Evolutionary conservation across 2,797 vertebrate genomes (phyloP).

Genomic region (Limnodromus scolopaceus): DNA sequence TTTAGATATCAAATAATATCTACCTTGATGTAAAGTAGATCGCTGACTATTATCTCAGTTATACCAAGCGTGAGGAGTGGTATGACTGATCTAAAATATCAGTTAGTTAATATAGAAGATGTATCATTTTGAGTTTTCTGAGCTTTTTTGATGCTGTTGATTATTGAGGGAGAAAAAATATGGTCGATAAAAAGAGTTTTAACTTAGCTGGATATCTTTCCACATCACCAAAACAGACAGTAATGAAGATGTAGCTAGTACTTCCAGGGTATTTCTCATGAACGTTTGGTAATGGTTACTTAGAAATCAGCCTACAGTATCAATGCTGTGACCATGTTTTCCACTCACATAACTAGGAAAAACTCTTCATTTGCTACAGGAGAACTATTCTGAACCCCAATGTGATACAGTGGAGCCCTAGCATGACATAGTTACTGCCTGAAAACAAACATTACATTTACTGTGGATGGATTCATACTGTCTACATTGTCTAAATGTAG

Average conservation of each 20-base stretch:
- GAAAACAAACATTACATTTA: background rate
- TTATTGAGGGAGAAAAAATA: background rate
- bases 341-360: background rate
- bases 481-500: background rate
- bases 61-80: background rate
- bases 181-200: background rate
- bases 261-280: background rate
- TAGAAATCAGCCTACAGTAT: background rate
- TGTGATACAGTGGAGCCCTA: background rate
- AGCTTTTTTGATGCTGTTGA: background rate
- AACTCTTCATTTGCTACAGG: background rate
- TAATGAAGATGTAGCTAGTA: background rate
- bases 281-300: background rate
- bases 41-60: background rate
- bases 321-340: background rate
- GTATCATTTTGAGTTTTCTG: background rate
- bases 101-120: background rate
- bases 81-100: background rate
- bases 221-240: background rate
- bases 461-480: background rate
- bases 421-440: background rate
- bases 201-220: background rate
- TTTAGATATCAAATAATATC: background rate
- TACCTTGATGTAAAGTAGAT: background rate
- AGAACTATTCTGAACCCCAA: background rate